Conservation (phyloP, 2,797 vertebrate genomes). For the Caiman crocodilus region DNA sequence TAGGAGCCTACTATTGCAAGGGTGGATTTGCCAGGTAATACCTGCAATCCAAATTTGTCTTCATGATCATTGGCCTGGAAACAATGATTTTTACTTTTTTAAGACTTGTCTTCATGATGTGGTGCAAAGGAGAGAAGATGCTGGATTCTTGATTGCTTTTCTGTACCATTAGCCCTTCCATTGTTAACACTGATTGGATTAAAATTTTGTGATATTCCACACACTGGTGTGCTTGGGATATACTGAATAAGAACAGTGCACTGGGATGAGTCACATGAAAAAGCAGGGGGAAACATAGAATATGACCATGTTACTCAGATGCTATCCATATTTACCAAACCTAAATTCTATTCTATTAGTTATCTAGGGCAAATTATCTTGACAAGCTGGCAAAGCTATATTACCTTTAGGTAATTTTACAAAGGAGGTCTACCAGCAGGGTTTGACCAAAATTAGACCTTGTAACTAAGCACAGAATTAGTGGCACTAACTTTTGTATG, state of each 20-base stretch:
- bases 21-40: not conserved
- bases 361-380: not conserved
- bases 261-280: rapidly evolving
- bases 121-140: not conserved
- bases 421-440: not conserved
- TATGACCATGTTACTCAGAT: not conserved
- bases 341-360: not conserved
- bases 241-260: rapidly evolving
- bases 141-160: not conserved
- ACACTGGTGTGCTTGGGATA: not conserved
- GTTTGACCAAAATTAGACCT: not conserved
- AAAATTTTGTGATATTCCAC: not conserved
- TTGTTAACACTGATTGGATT: not conserved
- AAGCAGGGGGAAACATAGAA: not conserved
- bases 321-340: not conserved
- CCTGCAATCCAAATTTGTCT: not conserved
- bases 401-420: not conserved
- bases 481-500: not conserved
- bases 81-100: not conserved
- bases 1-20: not conserved
- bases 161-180: not conserved
- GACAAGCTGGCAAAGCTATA: not conserved
- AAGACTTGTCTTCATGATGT: not conserved
- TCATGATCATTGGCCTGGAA: not conserved
- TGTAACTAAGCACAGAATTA: not conserved